Conservation (phyloP, 2,797 vertebrate species). For the Helicolenus hilgendorfi region DNA sequence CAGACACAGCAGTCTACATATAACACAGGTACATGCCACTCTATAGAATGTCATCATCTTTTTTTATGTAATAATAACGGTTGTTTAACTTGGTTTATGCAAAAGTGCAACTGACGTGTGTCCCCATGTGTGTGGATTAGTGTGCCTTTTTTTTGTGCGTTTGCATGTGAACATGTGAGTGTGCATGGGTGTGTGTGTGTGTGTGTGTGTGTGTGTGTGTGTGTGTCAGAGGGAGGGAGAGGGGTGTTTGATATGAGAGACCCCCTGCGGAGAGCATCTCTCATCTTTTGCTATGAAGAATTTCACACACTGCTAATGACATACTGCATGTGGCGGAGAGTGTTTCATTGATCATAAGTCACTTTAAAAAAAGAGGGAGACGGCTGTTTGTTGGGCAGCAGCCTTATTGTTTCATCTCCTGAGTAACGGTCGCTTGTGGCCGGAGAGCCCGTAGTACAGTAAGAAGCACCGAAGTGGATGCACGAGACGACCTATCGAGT, state of each 20-base stretch:
- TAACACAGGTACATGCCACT: neutral
- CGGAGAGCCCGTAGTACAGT: neutral
- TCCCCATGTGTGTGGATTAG: neutral
- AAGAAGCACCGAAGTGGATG: neutral
- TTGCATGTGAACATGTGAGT: neutral
- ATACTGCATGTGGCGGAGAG: neutral
- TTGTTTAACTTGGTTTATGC: neutral
- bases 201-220: neutral
- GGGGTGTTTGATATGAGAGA: slow-evolving; percentile 21
- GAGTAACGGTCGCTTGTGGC: neutral
- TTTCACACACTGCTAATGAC: slow-evolving; percentile 46
- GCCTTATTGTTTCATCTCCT: neutral
- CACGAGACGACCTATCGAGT: neutral
- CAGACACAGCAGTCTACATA: neutral
- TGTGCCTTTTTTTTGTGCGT: neutral
- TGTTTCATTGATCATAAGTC: slow-evolving; percentile 3
- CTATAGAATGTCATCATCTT: neutral
- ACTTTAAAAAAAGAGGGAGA: slow-evolving; percentile 1
- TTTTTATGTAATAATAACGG: neutral
- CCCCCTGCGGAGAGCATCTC: slow-evolving; percentile 34
- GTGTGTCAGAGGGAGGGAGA: neutral
- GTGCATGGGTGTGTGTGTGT: neutral
- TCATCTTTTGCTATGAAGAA: slow-evolving; percentile 19
- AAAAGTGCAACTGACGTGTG: neutral
- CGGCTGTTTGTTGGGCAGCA: neutral